Conservation (phyloP, 2,888 invertebrate species). For the Bombylius discolor region DNA sequence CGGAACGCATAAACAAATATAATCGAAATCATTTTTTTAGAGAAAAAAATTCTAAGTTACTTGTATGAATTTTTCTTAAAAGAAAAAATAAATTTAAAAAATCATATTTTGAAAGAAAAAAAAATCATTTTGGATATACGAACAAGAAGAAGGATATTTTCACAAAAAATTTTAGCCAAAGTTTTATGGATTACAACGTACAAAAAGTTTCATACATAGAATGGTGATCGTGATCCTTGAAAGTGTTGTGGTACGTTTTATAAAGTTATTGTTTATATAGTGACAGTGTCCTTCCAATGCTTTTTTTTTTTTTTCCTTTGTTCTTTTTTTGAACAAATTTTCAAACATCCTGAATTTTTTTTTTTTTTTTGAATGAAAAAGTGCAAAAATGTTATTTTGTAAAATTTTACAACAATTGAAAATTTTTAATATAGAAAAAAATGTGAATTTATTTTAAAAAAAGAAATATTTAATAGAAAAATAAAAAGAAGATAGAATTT, state of each 20-base stretch:
- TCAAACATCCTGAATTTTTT: no score
- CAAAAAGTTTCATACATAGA: background rate
- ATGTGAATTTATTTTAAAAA: background rate
- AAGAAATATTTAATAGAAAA: background rate
- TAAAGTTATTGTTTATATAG: background rate
- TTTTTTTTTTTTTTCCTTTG: background rate
- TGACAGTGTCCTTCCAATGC: background rate
- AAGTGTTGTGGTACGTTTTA: background rate
- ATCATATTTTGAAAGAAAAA: no score
- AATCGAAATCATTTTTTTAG: no score
- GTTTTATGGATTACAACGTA: background rate
- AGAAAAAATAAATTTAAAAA: no score
- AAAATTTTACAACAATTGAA: no score
- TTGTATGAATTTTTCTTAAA: no score
- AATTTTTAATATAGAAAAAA: background rate
- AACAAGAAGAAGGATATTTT: no score
- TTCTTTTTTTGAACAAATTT: no score
- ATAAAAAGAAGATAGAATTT: background rate
- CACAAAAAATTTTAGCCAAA: background rate
- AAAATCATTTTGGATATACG: no score
- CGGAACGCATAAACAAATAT: background rate
- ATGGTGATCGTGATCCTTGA: background rate
- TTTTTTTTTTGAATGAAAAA: background rate
- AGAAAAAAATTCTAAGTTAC: no score
- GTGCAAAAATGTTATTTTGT: background rate